A percentile compares a stretch with the other conserved stretches of the same genome.
Evolutionary conservation across 2,888 invertebrate genomes (phyloP).

Genomic region (Argyra leucocephala): DNA sequence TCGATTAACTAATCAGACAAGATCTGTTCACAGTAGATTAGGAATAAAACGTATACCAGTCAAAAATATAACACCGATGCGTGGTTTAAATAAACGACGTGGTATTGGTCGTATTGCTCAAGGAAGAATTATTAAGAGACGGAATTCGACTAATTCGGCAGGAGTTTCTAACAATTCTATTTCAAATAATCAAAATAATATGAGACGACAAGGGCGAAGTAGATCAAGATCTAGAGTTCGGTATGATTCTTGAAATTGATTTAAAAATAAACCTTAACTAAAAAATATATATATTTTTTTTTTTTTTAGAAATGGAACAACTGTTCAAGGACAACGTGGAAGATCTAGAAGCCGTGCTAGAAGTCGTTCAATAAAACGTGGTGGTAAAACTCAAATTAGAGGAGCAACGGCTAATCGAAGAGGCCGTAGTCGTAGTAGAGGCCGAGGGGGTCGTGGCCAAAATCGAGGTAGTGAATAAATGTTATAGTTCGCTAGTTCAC

Average conservation of each 20-base stretch:
- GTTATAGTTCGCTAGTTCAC: constrained; percentile 15
- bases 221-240: constrained; percentile 25
- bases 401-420: constrained; percentile 34
- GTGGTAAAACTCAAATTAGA: constrained; percentile 27
- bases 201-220: constrained; percentile 21
- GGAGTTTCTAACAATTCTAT: constrained; percentile 20
- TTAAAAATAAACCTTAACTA: neutral
- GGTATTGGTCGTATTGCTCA: constrained; percentile 30
- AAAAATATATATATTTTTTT: too few relatives aligned
- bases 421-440: constrained; percentile 28
- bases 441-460: constrained; percentile 15
- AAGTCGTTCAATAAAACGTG: constrained; percentile 34
- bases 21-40: neutral
- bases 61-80: neutral
- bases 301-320: constrained; percentile 14
- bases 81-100: constrained; percentile 16
- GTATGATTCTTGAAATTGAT: constrained; percentile 18
- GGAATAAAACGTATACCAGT: neutral
- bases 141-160: constrained; percentile 25
- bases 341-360: constrained; percentile 25
- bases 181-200: neutral
- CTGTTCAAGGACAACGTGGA: constrained; percentile 15
- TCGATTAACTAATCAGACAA: neutral
- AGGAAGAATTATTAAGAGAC: constrained; percentile 35
- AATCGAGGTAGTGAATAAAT: constrained; percentile 22